Evolutionary conservation across 2,888 invertebrate species (phyloP).

Genomic region (Lypha dubia): DNA sequence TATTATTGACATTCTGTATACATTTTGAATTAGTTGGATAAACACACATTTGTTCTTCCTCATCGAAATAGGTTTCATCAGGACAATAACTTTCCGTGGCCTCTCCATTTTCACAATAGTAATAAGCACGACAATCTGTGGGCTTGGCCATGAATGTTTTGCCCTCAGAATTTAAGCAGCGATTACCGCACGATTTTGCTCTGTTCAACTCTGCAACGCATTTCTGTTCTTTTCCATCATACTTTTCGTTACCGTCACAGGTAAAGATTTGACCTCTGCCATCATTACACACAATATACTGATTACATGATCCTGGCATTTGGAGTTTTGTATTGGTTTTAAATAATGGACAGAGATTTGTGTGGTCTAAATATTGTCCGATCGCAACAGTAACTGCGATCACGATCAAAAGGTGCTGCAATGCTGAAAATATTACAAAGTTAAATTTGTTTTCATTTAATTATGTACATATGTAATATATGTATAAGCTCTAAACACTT

Average conservation of each 20-base stretch:
- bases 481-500: no score
- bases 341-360: conserved; percentile 76
- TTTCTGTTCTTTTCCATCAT: conserved; percentile 70
- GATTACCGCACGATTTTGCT: conserved; percentile 76
- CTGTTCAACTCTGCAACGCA: conserved; percentile 73
- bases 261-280: conserved; percentile 62
- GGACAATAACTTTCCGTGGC: conserved; percentile 73
- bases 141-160: conserved; percentile 76
- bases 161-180: conserved; percentile 73
- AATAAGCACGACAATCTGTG: conserved; percentile 76
- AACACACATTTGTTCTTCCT: conserved; percentile 76
- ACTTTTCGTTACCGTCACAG: conserved; percentile 74
- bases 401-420: neutral
- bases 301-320: conserved; percentile 77
- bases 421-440: conserved; percentile 22
- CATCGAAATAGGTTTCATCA: conserved; percentile 74
- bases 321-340: conserved; percentile 76
- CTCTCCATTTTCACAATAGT: conserved; percentile 76
- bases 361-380: conserved; percentile 11
- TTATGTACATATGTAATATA: no score
- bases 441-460: neutral
- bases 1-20: conserved; percentile 75
- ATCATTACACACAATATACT: conserved; percentile 77
- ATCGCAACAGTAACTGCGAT: neutral
- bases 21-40: conserved; percentile 75